Percentiles rank a stretch among this genome's conserved stretches.
These are phyloP conservation scores for Akabosia matsudoensis DNA, from an alignment of 1,140 invertebrate species.

Conservation along the genomic window DNA sequence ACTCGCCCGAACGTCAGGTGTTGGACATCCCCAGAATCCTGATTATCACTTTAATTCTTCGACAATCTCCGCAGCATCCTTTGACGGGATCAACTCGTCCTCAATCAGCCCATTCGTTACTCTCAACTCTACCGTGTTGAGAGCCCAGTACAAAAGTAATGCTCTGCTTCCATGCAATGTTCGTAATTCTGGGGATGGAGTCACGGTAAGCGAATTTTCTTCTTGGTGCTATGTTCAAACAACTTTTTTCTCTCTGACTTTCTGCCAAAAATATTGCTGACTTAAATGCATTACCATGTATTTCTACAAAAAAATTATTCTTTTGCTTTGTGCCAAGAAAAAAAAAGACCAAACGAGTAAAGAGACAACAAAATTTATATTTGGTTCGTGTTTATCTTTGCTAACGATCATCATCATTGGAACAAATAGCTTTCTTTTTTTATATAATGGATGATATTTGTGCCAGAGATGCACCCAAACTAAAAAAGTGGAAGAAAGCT, in stretches of 20 bases:
- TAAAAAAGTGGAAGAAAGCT: background rate
- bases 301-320: background rate
- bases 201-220: constrained; percentile 61
- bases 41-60: background rate
- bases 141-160: constrained; percentile 75
- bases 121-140: constrained; percentile 73
- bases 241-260: background rate
- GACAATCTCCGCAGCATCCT: background rate
- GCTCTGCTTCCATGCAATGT: constrained; percentile 76
- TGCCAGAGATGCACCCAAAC: background rate
- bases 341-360: too few species aligned
- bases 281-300: background rate
- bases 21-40: background rate
- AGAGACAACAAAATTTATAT: too few species aligned
- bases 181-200: constrained; percentile 76
- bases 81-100: background rate
- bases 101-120: constrained; percentile 64
- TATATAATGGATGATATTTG: too few species aligned
- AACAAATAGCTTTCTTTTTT: too few species aligned
- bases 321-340: background rate
- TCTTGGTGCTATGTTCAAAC: too few species aligned
- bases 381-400: too few species aligned
- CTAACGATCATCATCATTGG: too few species aligned
- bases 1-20: background rate
- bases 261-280: background rate